Evolutionary conservation across 1,140 invertebrate species (phyloP).

Genomic region (Nilaparvata lugens): DNA sequence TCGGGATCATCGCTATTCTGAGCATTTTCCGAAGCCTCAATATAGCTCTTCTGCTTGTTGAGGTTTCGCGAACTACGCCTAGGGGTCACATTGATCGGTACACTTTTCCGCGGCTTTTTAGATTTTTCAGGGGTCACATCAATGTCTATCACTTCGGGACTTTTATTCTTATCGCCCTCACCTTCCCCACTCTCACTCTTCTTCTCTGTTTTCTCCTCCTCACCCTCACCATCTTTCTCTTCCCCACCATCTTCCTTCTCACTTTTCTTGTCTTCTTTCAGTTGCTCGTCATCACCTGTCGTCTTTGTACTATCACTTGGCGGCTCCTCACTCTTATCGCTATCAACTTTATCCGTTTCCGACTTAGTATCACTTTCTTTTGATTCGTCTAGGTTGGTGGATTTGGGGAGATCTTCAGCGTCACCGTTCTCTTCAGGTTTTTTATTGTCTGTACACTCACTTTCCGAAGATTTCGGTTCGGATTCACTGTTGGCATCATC

Average conservation of each 20-base stretch:
- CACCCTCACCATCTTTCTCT: conserved; percentile 24
- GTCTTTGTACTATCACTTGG: conserved; percentile 4
- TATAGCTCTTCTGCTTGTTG: conserved; percentile 49
- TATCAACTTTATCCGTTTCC: not conserved
- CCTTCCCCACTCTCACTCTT: conserved; percentile 24
- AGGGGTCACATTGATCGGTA: conserved; percentile 41
- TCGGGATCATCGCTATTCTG: conserved; percentile 43
- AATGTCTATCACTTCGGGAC: conserved; percentile 22
- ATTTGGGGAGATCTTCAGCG: no score
- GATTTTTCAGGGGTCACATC: conserved; percentile 21
- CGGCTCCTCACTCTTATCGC: conserved; percentile 7
- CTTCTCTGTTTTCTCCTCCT: conserved; percentile 21
- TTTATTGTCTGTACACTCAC: no score
- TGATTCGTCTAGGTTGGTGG: no score
- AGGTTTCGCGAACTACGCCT: conserved; percentile 52
- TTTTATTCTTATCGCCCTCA: conserved; percentile 11
- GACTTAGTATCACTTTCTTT: no score
- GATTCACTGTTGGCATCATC: no score
- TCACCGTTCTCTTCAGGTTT: no score
- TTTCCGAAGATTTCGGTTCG: no score
- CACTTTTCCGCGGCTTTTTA: conserved; percentile 36
- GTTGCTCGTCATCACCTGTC: conserved; percentile 19
- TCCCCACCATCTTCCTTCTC: conserved; percentile 31
- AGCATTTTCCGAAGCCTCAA: conserved; percentile 30
- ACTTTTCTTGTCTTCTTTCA: not conserved